Evolutionary conservation across 1,140 invertebrate species (phyloP), one percentile per base, ranked within the genome.

Genomic region (Aradophagus sp.): DNA sequence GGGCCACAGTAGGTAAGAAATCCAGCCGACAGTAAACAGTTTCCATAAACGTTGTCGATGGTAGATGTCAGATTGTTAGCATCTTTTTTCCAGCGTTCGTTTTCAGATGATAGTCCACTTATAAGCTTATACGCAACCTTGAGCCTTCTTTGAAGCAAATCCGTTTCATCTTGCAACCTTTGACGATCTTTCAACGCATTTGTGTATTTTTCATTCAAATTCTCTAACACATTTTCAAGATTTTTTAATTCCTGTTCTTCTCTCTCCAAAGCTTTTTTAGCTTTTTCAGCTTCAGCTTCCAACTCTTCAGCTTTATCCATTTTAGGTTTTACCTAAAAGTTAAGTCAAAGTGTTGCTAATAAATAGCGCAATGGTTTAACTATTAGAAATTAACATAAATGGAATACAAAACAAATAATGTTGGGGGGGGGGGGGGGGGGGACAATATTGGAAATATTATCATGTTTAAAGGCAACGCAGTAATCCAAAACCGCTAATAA

Each of bases 1-100:
- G 95, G 93, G 0, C 93, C 93, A 0, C 91, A 89, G 74, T 97
- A 97, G 32, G 90, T 91, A 2, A 97, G 81, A 83, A 97, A 97
- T 0, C 90, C 91, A 1, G 94, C 88, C 27, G 90, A 89, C 0
- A 96, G 80, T 13, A 97, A 84, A 83, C 94, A 95, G 77, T 95
- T 92, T 6, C 95, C 95, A 20, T 95, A 55, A 16, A 65, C 41
- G 14, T 55, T n/a, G 1, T 58, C 19, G 7, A 34, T 31, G 6
- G 1, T 34, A 5, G 4, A 6, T 20, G 93, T 89, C 23, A 96
- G 81, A 11, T 87, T 88, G 26, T 89, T 86, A 44, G 95, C 82
- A 59, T 97, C 94, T 35, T 86, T 84, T 13, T 86, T 89, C 94
- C 94, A 95, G 27, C 93, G 87, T 34, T 87, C 85, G 58, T 92